Base-by-base conservation (phyloP, 2,888 invertebrate species). In the Schizaphis graminum region DNA sequence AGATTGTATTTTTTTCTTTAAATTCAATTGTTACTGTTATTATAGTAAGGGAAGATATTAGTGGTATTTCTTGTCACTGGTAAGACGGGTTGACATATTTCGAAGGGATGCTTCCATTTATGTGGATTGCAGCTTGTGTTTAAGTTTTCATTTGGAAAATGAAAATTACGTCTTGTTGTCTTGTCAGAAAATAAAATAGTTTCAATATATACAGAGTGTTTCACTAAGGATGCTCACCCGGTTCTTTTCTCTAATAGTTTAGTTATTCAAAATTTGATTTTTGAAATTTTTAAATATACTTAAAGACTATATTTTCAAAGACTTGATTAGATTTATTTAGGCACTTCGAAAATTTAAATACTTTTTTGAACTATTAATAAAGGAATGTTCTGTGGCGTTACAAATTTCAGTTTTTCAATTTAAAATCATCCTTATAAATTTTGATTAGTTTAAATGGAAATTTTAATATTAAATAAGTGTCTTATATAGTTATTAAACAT, bases 1-100 rank as follows among this genome's bases (percentile, higher is more conserved):
- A 35, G 21, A 77, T 77, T 35, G 77, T 77, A 35, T 35, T 57
- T 77, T 77, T 77, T 35, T 77, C 21, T 77, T 35, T 77, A 21
- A 35, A 77, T 77, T 77, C 35, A 77, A 35, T 77, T 77, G 8
- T 77, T 35, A 77, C 21, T 77, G 77, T 77, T 77, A 35, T 35
- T 77, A 77, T 77, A 16, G 8, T 0, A 35, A 35, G 21, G 21
- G 21, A 8, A 8, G 35, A 77, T 77, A 35, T 77, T 88, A 57
- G 57, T 57, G 89, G 56, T 57, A 57, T 57, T 89, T 61, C 56
- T 61, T 67, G 67, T 67, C 47, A 90, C 90, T 47, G 35, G 67
- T 67, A 47, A n/a, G n/a, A 90, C 16, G 61, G 90, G 35, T 90
- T 90, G 90, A 90, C 67, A 49, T 47, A 89, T 67, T 67, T 47